Evolutionary conservation across 2,888 invertebrate genomes (phyloP).

Genomic region (Pinctada fucata): DNA sequence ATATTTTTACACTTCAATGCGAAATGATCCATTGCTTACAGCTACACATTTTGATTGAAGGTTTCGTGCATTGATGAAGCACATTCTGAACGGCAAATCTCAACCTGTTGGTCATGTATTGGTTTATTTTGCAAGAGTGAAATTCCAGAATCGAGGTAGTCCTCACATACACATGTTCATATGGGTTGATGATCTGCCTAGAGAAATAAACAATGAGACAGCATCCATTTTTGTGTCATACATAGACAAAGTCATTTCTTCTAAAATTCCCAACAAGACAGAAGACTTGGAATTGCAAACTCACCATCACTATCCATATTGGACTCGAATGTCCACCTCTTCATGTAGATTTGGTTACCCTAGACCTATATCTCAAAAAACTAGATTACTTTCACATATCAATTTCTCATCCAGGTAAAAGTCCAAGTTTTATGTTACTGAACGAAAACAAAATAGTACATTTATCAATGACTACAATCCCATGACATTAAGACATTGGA

Average conservation of each 20-base stretch:
- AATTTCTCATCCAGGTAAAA: constrained; percentile 19
- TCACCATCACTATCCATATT: constrained; percentile 38
- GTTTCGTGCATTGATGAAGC: constrained; percentile 35
- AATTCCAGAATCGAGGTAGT: constrained; percentile 43
- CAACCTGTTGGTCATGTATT: constrained; percentile 39
- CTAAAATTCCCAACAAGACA: constrained; percentile 7
- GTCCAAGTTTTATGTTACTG: constrained; percentile 37
- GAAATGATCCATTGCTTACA: constrained; percentile 35
- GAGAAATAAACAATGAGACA: background rate
- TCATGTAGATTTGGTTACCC: constrained; percentile 44
- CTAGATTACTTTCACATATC: constrained; percentile 29
- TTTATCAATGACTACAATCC: constrained; percentile 41
- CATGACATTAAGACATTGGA: constrained; percentile 38
- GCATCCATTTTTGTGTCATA: constrained; percentile 12
- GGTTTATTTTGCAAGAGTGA: constrained; percentile 39
- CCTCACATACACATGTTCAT: constrained; percentile 44
- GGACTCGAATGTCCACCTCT: constrained; percentile 3
- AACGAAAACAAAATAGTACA: background rate
- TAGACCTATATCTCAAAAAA: background rate
- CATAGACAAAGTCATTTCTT: constrained; percentile 34
- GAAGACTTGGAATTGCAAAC: constrained; percentile 23
- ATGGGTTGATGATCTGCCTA: constrained; percentile 30
- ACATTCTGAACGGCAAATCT: constrained; percentile 22
- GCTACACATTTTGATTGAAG: constrained; percentile 40
- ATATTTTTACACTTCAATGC: constrained; percentile 19